Base-by-base conservation (phyloP, 2,888 invertebrate genomes). In the Eristalis pertinax region DNA sequence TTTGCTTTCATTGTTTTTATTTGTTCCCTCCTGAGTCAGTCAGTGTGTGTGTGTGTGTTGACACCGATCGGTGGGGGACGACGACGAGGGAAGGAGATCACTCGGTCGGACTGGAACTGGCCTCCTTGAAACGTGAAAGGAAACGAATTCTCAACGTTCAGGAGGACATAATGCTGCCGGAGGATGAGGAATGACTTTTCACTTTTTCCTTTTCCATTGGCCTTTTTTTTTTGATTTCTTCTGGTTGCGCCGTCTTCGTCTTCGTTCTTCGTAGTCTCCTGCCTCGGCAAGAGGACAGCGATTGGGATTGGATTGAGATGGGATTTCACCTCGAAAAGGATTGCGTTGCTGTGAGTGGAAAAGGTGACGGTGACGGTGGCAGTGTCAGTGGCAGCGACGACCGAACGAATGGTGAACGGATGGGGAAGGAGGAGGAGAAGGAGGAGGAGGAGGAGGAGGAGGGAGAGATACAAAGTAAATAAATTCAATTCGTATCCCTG, bases 251-350 rank as follows among this genome's bases (percentile, higher is more conserved):
- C n/a, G 13, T n/a, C n/a, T n/a, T n/a, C n/a, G 24, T 65, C 50
- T 32, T 65, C 24, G 8, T 13, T 19, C 32, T 8, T 58, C 73
- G 77, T n/a, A 0, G n/a, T 5, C 50, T 43, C 41, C 41, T 15
- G 50, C 50, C 19, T 8, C 8, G 50, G n/a, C n/a, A 38, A 8
- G 50, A 50, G 50, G 50, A 50, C 19, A 50, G 50, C 58, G 63
- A 35, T 65, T 62, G 26, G 65, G 67, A 78, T 64, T 69, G 68
- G 77, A 67, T 50, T 50, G 65, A 60, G 65, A 67, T 58, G 58
- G 62, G 70, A 78, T 83, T 75, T 83, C 75, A 78, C 77, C 60
- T 69, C 73, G 75, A 87, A 87, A 86, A 86, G 86, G 86, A 87
- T 87, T 87, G 86, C 43, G 69, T 50, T 19, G 50, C 50, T 8